Conservation (phyloP, 2,888 invertebrate species). For the Coelinius sp. region DNA sequence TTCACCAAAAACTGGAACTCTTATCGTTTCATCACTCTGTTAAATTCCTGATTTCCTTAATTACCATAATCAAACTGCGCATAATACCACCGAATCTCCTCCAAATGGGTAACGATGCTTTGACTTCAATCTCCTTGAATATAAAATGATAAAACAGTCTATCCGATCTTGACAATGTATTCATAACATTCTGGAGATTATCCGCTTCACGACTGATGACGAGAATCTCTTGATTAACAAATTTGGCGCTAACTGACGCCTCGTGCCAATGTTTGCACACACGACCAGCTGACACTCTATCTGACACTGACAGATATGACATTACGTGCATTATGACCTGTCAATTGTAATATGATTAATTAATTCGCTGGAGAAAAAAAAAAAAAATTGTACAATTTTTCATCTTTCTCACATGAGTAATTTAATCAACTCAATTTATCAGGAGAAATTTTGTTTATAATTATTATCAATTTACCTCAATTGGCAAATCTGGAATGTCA, state of each 20-base stretch:
- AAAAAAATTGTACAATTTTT: too few species aligned
- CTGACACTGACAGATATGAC: constrained; percentile 77
- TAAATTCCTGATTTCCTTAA: too few species aligned
- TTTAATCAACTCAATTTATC: background rate
- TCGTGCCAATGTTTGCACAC: constrained; percentile 79
- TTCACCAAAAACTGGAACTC: too few species aligned
- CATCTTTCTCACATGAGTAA: too few species aligned
- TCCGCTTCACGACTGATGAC: constrained; percentile 72
- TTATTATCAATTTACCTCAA: constrained; percentile 49
- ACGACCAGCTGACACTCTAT: constrained; percentile 77
- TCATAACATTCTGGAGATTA: constrained; percentile 67
- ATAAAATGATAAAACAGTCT: constrained; percentile 72
- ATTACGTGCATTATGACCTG: constrained; percentile 79
- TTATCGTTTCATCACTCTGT: too few species aligned
- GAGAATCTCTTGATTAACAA: constrained; percentile 74
- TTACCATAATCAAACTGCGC: constrained; percentile 73
- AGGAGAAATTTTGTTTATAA: background rate
- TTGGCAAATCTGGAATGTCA: constrained; percentile 52
- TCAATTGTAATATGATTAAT: constrained; percentile 15
- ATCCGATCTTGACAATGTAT: constrained; percentile 70
- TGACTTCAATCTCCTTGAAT: constrained; percentile 74
- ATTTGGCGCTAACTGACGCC: constrained; percentile 76
- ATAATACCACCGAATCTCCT: constrained; percentile 75
- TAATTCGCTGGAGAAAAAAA: background rate
- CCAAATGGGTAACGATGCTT: constrained; percentile 74